Evolutionary conservation across 2,113 vertebrate species (phyloP), one percentile per base, ranked within the genome.

Genomic region (Rhinolophus sinicus): DNA sequence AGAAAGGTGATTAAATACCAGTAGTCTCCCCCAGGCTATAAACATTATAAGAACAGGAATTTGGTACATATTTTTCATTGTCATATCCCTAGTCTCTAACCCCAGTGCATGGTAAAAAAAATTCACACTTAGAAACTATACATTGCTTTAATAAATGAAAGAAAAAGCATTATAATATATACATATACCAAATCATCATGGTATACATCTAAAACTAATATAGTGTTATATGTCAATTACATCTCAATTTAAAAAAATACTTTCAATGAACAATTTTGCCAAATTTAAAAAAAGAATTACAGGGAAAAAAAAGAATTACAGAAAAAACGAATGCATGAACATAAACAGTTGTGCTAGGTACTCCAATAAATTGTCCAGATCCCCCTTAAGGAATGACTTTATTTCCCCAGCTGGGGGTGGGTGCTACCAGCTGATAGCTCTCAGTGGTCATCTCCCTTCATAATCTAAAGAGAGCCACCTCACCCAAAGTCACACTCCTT

Each of bases 111-210:
- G 3, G 13, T 52, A 14, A 44, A 83, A 81, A 35, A 88, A 94
- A 87, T 50, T 85, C 62, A 75, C 16, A 69, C 44, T 92, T 82
- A 35, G 67, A 94, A 94, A 76, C 69, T 90, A 28, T 56, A 90
- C 58, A 44, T 93, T 94, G 40, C 26, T 94, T 88, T 56, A 96
- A 14, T 86, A 97, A 91, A 58, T 40, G 8, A 94, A 92, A 77
- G 65, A 83, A 56, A 40, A 90, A 92, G 22, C 93, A 70, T 64
- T 54, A 70, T 0, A 77, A 60, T 62, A 93, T 30, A 81, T 47
- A 38, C 9, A 67, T 72, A 56, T 69, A 76, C 58, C 44, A 88
- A 80, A 80, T 87, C 30, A 58, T 77, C 60, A 28, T 82, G 60
- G 50, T 84, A 16, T 69, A 83, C 1, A 69, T 18, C n/a, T 92